Evolutionary conservation across 53 echinoderm and acorn worm genomes (phyloP), one percentile per base, ranked within the genome.

Genomic region (Luidia sarsii): DNA sequence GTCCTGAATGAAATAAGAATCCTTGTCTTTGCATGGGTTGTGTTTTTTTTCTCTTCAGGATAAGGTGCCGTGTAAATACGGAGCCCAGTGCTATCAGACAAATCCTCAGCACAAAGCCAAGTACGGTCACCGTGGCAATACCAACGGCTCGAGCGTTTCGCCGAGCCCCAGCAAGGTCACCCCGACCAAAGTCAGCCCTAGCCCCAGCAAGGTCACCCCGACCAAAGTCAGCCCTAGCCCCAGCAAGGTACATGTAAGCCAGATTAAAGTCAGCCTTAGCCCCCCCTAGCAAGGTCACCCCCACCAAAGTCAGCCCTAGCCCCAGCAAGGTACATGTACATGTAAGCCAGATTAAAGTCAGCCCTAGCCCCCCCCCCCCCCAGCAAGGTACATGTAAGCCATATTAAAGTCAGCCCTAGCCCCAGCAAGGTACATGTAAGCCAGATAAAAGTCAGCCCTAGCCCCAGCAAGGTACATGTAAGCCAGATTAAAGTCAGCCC

Each of bases 81-180:
- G 96, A 23, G 75, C 89, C 4, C 68, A 79, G 39, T 93, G 96
- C 50, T 96, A 96, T 65, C 96, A 96, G 70, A 93, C 87, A 27
- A 91, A 91, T 54, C 83, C 88, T 21, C 80, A 84, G 2, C 97
- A 97, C 30, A 55, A 55, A 13, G 50, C 51, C 36, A 82, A 84
- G 50, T 97, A 64, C 84, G 74, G 83, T 15, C 97, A 97, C 32
- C 50, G 74, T 34, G 74, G 37, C 0, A 43, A 70, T 4, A 1
- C 43, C 0, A 30, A 43, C n/a, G 60, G 77, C 16, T 7, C 41
- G 6, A 41, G 11, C 6, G 11, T 11, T 7, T 7, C 6, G 6
- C 41, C 41, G 6, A 55, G 55, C 15, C 61, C 77, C 20, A 77
- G 77, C n/a, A 77, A 77, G 77, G 61, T 10, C 7, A 31, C n/a